Evolutionary conservation across 2,888 invertebrate genomes (phyloP).

Genomic region (Amblyteles armatorius): DNA sequence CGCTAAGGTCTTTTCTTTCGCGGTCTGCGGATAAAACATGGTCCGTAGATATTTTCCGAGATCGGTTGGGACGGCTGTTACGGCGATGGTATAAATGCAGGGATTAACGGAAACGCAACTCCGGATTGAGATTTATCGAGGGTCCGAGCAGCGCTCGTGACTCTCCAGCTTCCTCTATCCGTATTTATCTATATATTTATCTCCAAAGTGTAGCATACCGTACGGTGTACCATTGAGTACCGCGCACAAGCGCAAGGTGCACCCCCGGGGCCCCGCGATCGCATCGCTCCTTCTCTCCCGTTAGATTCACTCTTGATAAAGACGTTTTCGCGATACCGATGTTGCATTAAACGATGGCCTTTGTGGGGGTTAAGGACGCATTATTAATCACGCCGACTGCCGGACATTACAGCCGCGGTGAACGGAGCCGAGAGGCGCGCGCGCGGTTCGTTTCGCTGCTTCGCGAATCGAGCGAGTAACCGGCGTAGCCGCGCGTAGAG

Average conservation of each 20-base stretch:
- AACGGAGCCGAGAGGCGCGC: constrained; percentile 16
- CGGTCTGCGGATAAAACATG: not conserved
- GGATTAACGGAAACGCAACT: not conserved
- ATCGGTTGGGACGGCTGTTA: not conserved
- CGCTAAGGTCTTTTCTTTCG: not conserved
- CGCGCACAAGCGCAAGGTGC: constrained; percentile 39
- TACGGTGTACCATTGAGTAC: constrained; percentile 29
- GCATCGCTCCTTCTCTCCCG: not conserved
- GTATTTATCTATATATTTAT: not conserved
- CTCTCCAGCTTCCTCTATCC: not conserved
- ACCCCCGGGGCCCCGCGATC: constrained; percentile 35
- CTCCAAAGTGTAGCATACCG: not conserved
- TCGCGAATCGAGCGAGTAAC: constrained; percentile 40
- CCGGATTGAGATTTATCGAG: constrained; percentile 1
- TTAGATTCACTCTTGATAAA: constrained; percentile 68
- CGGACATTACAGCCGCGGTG: constrained; percentile 45
- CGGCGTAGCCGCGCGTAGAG: constrained; percentile 24
- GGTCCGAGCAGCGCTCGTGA: not conserved
- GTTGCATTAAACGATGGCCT: constrained; percentile 71
- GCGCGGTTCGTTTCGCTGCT: constrained; percentile 53
- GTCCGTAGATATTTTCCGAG: not conserved
- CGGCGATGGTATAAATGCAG: not conserved
- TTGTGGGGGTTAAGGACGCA: constrained; percentile 62
- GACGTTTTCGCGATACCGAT: constrained; percentile 69
- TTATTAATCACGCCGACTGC: constrained; percentile 69